Evolutionary conservation across 1,140 invertebrate genomes (phyloP), one percentile per base, ranked within the genome.

Genomic region (Drosophila watanabei): DNA sequence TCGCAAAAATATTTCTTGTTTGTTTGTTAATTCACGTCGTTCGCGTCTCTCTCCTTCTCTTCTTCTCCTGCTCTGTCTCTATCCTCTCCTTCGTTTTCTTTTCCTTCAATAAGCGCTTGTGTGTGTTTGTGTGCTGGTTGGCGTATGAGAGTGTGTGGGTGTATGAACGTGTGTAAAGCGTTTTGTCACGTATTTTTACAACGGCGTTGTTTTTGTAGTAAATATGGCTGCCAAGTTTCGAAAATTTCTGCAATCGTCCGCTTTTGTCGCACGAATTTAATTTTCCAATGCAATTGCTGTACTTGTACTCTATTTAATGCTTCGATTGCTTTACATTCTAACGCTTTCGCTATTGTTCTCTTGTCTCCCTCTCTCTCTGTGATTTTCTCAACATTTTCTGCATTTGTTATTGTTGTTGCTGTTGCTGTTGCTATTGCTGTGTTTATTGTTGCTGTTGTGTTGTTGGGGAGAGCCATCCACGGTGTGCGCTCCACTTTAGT

Each of bases 161-260:
- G 64, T 71, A 45, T 32, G 61, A 49, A 43, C 49, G 41, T 49
- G 66, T 72, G 68, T 48, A 51, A 51, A 77, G 64, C 64, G 75
- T 82, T 90, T 90, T 82, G 86, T 91, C 86, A 90, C 86, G 86
- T 89, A 86, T 82, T 68, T 90, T 82, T 82, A 63, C 83, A 86
- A 86, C 85, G 61, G n/a, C 51, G 62, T 75, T 71, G 76, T 78
- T 87, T 46, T 80, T 73, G 77, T 65, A 75, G 85, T 84, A 84
- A 89, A 89, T 89, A 89, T 89, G 85, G 85, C 85, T 85, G 85
- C 85, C 85, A 89, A 79, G 68, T 78, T 69, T 69, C 52, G 63
- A 81, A 79, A 84, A 79, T 79, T 66, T 73, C 41, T 61, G 79
- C 65, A 45, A 54, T 68, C 59, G 64, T 45, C 56, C 57, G 70